Conservation (phyloP, 2,797 vertebrate species). For the Chloroceryle inda region DNA sequence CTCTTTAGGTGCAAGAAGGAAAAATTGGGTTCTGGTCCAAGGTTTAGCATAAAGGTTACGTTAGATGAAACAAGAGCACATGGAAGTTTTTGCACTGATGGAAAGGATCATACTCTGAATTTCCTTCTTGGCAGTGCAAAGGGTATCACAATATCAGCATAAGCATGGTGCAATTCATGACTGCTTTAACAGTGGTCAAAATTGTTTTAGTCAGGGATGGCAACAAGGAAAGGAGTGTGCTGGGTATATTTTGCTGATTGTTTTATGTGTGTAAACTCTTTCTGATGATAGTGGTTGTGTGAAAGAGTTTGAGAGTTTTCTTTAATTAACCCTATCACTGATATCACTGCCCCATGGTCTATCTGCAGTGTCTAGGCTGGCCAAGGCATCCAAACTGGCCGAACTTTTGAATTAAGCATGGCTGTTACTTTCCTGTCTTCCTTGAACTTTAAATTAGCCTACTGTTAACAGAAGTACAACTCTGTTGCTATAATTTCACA, state of each 20-base stretch:
- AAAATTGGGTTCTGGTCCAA: not conserved
- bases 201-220: not conserved
- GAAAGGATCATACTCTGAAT: not conserved
- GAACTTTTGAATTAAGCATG: not conserved
- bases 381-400: not conserved
- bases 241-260: not conserved
- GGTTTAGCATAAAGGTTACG: fast-evolving
- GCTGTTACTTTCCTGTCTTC: not conserved
- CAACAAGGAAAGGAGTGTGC: not conserved
- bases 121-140: not conserved
- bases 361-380: not conserved
- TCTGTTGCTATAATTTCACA: not conserved
- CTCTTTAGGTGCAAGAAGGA: not conserved
- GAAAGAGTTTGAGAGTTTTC: not conserved
- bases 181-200: not conserved
- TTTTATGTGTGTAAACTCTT: not conserved
- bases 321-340: not conserved
- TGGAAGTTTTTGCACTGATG: not conserved
- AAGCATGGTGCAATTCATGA: fast-evolving
- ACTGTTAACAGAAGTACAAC: not conserved
- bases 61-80: not conserved
- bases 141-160: not conserved
- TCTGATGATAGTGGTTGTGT: not conserved
- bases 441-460: not conserved
- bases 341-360: not conserved